Conservation (phyloP, 2,888 invertebrate species). For the Pogonocherus hispidulus region DNA sequence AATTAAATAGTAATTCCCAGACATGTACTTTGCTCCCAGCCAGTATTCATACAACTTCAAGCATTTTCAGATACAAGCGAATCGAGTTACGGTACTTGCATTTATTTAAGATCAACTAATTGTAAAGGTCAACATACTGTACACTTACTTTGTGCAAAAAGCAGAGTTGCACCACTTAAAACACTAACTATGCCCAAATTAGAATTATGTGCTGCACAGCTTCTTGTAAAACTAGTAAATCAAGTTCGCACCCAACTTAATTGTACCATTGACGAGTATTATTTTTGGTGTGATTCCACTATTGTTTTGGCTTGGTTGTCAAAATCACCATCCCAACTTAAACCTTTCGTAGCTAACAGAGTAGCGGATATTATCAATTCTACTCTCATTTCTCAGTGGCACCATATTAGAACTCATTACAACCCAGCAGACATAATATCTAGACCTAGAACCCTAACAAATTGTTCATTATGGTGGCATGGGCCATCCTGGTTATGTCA, state of each 20-base stretch:
- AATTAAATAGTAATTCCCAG: neutral
- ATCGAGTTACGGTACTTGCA: conserved; percentile 5
- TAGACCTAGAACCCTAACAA: neutral
- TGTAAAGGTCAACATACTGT: neutral
- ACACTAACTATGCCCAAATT: conserved; percentile 28
- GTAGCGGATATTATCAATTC: neutral
- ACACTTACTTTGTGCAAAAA: conserved; percentile 33
- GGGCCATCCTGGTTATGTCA: neutral
- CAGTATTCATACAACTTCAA: conserved; percentile 6
- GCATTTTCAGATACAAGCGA: conserved; percentile 8
- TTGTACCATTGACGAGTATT: neutral
- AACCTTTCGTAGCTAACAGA: conserved; percentile 8
- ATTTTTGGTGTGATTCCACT: conserved; percentile 11
- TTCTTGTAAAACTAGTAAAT: conserved; percentile 19
- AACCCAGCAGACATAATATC: neutral
- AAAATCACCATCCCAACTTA: neutral
- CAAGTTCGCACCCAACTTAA: neutral
- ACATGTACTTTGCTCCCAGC: neutral
- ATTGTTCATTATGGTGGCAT: neutral
- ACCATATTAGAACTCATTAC: neutral
- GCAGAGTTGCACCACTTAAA: conserved; percentile 38
- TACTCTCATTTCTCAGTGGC: neutral
- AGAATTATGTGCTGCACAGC: conserved; percentile 31
- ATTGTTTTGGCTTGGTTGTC: conserved; percentile 15
- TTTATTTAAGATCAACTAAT: conserved; percentile 4